Conservation (phyloP, 2,888 invertebrate species). For the Rhodophaea formosa region DNA sequence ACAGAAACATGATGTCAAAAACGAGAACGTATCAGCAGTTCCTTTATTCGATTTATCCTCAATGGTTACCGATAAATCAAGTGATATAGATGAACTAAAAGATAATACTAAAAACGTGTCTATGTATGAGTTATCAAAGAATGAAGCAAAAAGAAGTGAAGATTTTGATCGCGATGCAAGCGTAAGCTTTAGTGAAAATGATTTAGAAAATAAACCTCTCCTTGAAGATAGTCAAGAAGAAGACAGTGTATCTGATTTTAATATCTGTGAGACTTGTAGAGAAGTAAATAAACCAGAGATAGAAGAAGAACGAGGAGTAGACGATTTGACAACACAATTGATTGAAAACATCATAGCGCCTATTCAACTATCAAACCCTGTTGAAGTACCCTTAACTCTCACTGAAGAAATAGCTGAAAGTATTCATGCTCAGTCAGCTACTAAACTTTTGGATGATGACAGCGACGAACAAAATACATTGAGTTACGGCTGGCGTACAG, state of each 20-base stretch:
- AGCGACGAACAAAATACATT: conserved; percentile 28
- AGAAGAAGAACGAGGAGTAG: conserved; percentile 48
- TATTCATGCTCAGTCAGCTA: conserved; percentile 57
- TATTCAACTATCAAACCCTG: conserved; percentile 64
- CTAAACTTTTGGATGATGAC: conserved; percentile 49
- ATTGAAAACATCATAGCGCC: conserved; percentile 70
- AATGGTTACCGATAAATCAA: conserved; percentile 40
- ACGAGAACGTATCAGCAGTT: conserved; percentile 37
- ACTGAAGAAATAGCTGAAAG: conserved; percentile 63
- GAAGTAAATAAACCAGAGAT: conserved; percentile 54
- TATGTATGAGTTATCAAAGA: conserved; percentile 24
- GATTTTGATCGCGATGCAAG: conserved; percentile 30
- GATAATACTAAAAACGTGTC: conserved; percentile 25
- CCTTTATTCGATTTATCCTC: conserved; percentile 46
- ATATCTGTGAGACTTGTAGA: conserved; percentile 63
- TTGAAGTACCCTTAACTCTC: conserved; percentile 54
- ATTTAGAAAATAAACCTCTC: conserved; percentile 24
- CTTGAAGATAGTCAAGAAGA: conserved; percentile 28
- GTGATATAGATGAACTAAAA: conserved; percentile 31
- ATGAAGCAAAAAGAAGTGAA: conserved; percentile 19
- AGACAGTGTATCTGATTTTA: conserved; percentile 47
- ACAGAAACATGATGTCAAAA: background rate
- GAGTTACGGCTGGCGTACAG: conserved; percentile 53
- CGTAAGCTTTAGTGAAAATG: conserved; percentile 40
- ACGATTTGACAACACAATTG: conserved; percentile 60